These are phyloP conservation scores for Capricornis sumatraensis DNA, from an alignment of 2,113 vertebrate genomes.

Conservation along the genomic window DNA sequence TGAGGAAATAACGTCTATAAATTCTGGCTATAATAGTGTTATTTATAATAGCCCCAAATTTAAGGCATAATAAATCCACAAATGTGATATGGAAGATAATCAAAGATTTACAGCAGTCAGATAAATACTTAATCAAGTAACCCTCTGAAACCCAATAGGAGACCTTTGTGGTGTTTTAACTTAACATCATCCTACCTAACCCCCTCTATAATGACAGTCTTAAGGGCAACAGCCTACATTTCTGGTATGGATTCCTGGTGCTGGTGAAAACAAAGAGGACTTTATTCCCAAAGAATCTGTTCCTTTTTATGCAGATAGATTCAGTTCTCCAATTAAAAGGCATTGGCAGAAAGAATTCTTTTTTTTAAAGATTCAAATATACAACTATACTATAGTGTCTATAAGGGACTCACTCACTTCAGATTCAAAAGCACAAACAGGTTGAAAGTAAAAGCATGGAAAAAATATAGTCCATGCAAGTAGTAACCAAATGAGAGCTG, in stretches of 20 bases:
- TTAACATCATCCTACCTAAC: neutral
- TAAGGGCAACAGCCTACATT: neutral
- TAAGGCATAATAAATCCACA: neutral
- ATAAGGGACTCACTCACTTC: neutral
- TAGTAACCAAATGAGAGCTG: neutral
- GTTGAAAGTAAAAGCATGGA: neutral
- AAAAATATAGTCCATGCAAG: neutral
- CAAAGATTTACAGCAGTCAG: neutral
- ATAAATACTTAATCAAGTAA: neutral
- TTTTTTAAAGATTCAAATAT: neutral
- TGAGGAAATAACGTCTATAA: neutral
- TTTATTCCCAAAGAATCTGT: neutral
- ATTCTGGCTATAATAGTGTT: neutral
- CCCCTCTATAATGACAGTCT: neutral
- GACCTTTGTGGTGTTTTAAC: neutral
- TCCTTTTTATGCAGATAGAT: neutral
- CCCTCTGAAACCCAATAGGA: neutral
- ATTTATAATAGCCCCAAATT: neutral
- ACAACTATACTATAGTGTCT: neutral
- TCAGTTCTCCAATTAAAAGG: neutral
- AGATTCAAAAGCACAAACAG: conserved; percentile 3
- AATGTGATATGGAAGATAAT: neutral
- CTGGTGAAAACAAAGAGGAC: neutral
- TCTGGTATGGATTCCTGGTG: neutral
- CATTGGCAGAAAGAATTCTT: neutral